Evolutionary conservation across 2,113 vertebrate genomes (phyloP).

Genomic region (Percina caprodes): DNA sequence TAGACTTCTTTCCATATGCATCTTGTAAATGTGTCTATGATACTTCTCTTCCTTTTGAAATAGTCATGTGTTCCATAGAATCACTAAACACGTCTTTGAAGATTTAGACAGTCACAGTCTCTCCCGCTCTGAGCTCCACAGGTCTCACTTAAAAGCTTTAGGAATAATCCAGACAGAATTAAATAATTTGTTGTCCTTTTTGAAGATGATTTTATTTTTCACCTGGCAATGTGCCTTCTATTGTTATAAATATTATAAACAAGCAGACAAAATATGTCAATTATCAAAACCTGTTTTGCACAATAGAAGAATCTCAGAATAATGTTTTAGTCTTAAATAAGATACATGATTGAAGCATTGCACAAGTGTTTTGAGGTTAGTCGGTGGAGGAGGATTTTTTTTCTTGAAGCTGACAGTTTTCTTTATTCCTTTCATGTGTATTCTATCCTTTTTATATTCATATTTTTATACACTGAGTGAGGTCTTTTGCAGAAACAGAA

Average conservation of each 20-base stretch:
- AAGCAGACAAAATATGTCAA: not conserved
- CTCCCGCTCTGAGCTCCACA: constrained; percentile 19
- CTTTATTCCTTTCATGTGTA: constrained; percentile 23
- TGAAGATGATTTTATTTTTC: constrained; percentile 33
- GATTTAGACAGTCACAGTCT: constrained; percentile 39
- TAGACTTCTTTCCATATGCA: not conserved
- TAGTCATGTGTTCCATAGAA: constrained; percentile 35
- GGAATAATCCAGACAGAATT: constrained; percentile 40
- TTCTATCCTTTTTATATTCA: constrained; percentile 5
- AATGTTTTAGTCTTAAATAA: not conserved
- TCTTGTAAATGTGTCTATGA: constrained; percentile 11
- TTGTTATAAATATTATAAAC: constrained; percentile 22
- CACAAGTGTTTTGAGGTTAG: constrained; percentile 5
- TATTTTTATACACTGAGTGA: constrained; percentile 2
- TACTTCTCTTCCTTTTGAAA: constrained; percentile 38
- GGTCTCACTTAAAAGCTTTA: constrained; percentile 37
- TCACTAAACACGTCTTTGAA: constrained; percentile 55
- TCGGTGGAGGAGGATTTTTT: constrained; percentile 38
- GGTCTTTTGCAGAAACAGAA: not conserved
- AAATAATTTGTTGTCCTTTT: constrained; percentile 39
- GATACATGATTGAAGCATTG: not conserved
- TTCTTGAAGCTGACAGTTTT: constrained; percentile 44
- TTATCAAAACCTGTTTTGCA: not conserved
- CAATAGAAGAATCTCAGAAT: constrained; percentile 10
- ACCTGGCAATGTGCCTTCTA: not conserved